phyloP scores from a whole-genome alignment of 2,888 invertebrate genomes.

The Papilio gigon region DNA sequence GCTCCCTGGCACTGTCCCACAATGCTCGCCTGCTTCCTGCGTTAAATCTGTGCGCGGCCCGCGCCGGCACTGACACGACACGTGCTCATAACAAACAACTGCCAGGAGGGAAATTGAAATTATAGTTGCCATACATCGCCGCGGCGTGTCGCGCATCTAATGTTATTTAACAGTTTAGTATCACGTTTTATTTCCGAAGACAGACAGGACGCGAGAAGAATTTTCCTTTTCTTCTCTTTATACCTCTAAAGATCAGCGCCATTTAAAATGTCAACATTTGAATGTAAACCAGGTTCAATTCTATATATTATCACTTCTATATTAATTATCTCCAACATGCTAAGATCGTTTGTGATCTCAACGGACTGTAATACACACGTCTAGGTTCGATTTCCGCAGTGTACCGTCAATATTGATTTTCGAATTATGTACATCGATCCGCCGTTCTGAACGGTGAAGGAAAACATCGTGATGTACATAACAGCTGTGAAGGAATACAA shows the following conservation, averaged over 20 bases:
- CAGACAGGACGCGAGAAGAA: neutral
- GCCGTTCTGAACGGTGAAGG: too few relatives aligned
- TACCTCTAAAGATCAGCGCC: neutral
- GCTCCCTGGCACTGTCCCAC: conserved; percentile 20
- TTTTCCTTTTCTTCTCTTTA: neutral
- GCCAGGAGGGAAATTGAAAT: neutral
- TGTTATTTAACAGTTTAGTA: neutral
- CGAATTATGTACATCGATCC: too few relatives aligned
- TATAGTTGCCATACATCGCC: neutral
- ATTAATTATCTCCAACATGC: too few relatives aligned
- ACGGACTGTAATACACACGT: too few relatives aligned
- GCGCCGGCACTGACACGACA: conserved; percentile 15
- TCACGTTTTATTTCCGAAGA: neutral
- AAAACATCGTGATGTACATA: too few relatives aligned
- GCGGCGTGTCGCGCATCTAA: neutral
- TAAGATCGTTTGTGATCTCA: too few relatives aligned
- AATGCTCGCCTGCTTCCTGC: conserved; percentile 20
- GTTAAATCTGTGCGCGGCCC: conserved; percentile 18
- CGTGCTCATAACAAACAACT: conserved; percentile 12
- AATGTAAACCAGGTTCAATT: too few relatives aligned
- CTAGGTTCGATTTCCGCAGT: too few relatives aligned
- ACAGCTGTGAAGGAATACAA: too few relatives aligned
- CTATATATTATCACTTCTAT: too few relatives aligned
- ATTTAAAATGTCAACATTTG: neutral
- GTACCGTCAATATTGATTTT: too few relatives aligned